A percentile compares a stretch with the other conserved stretches of the same genome.
Conservation (phyloP, 2,113 vertebrate genomes). For the Puffinus mauretanicus region DNA sequence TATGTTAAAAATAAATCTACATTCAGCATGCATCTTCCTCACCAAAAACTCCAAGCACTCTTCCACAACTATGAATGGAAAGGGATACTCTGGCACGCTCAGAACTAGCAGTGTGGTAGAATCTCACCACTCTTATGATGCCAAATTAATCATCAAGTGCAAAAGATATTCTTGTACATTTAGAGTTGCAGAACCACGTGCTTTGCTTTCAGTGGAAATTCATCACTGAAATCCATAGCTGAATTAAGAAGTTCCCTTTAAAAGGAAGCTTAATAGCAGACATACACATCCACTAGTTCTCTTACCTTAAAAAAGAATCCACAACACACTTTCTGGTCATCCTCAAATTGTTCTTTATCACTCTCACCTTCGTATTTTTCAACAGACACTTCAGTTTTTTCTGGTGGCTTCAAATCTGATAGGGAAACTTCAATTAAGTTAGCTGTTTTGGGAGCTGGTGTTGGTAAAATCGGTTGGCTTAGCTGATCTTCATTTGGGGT, state of each 20-base stretch:
- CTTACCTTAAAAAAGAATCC: constrained; percentile 98
- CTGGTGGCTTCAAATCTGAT: constrained; percentile 84
- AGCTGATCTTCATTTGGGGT: constrained; percentile 82
- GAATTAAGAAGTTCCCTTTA: neutral
- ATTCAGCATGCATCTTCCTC: neutral
- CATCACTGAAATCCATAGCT: neutral
- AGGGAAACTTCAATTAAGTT: constrained; percentile 93
- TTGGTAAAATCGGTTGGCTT: constrained; percentile 58
- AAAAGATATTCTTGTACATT: neutral
- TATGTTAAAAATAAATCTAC: neutral
- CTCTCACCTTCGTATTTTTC: constrained; percentile 79
- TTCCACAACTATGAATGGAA: neutral
- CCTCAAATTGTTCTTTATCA: constrained; percentile 79
- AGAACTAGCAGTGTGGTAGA: neutral
- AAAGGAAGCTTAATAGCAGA: neutral
- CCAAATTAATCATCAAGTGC: neutral
- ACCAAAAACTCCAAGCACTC: neutral
- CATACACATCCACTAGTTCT: neutral
- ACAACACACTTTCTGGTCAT: constrained; percentile 89
- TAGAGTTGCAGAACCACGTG: neutral
- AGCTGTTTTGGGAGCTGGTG: constrained; percentile 74
- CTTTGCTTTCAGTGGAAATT: neutral
- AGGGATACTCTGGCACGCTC: neutral
- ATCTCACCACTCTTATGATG: neutral
- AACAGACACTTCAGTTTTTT: constrained; percentile 75